phyloP scores from a whole-genome alignment of 2,888 invertebrate species.

The Rotaria socialis region DNA sequence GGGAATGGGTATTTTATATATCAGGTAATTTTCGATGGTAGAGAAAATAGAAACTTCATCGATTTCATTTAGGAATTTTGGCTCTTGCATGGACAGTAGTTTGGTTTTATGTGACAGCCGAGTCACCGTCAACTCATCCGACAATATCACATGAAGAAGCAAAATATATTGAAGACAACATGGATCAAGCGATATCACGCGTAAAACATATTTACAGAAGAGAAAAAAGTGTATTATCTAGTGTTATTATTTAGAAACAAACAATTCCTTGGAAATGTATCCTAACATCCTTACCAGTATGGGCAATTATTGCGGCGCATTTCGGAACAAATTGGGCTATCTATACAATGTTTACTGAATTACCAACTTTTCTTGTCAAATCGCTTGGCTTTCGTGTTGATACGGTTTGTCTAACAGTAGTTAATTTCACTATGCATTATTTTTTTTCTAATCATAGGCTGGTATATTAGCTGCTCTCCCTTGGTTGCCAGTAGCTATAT shows the following conservation, averaged over 20 bases:
- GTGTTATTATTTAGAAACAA: conserved; percentile 49
- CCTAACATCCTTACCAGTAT: conserved; percentile 58
- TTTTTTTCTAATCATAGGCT: conserved; percentile 63
- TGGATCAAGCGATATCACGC: conserved; percentile 49
- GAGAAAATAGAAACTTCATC: not conserved
- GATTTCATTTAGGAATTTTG: conserved; percentile 52
- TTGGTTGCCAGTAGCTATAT: conserved; percentile 79
- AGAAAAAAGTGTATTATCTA: conserved; percentile 26
- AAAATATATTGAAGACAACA: conserved; percentile 56
- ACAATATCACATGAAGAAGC: conserved; percentile 58
- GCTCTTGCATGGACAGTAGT: conserved; percentile 69
- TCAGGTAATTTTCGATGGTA: conserved; percentile 52
- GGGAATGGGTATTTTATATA: conserved; percentile 60
- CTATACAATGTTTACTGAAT: conserved; percentile 61
- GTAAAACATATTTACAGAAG: not conserved
- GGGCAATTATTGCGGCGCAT: conserved; percentile 60
- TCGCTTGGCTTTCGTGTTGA: conserved; percentile 54
- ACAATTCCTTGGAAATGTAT: conserved; percentile 59
- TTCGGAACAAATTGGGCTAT: conserved; percentile 61
- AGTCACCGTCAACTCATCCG: conserved; percentile 58
- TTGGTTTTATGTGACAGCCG: conserved; percentile 58
- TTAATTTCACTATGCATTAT: conserved; percentile 26
- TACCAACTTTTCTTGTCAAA: conserved; percentile 60
- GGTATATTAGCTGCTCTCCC: conserved; percentile 80
- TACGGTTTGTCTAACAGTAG: conserved; percentile 50